Percentiles rank a stretch among this genome's conserved stretches.
These are phyloP conservation scores for Aphelocoma coerulescens DNA, from an alignment of 2,113 vertebrate genomes.

Conservation along the genomic window DNA sequence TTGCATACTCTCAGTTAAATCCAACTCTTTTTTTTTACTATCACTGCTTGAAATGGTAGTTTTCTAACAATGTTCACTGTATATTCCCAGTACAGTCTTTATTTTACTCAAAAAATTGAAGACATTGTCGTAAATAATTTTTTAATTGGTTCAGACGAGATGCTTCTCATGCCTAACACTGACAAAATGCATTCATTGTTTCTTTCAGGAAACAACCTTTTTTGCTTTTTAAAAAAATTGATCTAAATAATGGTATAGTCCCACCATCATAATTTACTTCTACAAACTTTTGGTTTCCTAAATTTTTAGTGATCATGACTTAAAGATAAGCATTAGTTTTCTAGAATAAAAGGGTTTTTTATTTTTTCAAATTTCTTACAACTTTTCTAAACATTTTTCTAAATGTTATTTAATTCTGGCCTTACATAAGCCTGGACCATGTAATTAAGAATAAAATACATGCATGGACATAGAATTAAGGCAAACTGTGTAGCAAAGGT, in stretches of 20 bases:
- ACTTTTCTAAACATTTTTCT: background rate
- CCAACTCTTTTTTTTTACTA: background rate
- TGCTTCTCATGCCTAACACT: background rate
- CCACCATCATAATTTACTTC: background rate
- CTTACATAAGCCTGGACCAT: background rate
- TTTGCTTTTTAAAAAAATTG: background rate
- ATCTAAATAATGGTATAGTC: background rate
- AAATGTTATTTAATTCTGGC: background rate
- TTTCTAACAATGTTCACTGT: background rate
- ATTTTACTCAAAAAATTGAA: background rate
- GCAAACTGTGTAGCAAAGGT: background rate
- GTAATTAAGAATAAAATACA: background rate
- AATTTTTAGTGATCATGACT: background rate
- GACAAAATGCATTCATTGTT: background rate
- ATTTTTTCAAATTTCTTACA: background rate
- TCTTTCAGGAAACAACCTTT: background rate
- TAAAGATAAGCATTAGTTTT: background rate
- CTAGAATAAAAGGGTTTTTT: background rate
- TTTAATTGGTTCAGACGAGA: accelerated
- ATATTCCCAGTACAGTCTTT: background rate
- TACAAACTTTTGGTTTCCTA: background rate
- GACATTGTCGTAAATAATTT: background rate
- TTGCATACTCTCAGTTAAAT: background rate
- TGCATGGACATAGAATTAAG: background rate
- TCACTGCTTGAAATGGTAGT: background rate